A percentile compares a stretch with the other conserved stretches of the same genome.
Conservation (phyloP, 1,140 invertebrate species). For the Bombyx mori region DNA sequence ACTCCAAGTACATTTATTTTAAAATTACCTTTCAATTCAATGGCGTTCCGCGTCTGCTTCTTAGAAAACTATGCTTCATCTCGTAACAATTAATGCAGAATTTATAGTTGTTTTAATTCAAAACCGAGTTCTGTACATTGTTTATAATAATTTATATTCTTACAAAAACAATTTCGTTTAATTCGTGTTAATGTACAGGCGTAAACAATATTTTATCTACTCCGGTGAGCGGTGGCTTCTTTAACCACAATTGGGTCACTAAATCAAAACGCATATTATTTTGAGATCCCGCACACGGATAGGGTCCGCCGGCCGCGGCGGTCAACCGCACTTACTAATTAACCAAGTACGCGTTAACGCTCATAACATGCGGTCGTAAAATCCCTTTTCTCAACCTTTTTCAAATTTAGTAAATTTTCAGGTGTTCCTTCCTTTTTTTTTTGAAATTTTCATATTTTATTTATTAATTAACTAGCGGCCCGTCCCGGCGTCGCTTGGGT, state of each 20-base stretch:
- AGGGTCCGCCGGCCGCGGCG: slow-evolving; percentile 41
- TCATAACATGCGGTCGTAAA: slow-evolving; percentile 60
- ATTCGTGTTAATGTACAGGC: background rate
- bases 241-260: slow-evolving; percentile 48
- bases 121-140: background rate
- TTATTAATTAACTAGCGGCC: too few relatives aligned
- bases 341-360: slow-evolving; percentile 67
- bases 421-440: too few relatives aligned
- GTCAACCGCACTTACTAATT: slow-evolving; percentile 67
- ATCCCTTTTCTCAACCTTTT: slow-evolving; percentile 35
- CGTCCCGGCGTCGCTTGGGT: too few relatives aligned
- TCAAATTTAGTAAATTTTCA: slow-evolving; percentile 11
- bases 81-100: slow-evolving; percentile 3
- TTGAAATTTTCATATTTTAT: too few relatives aligned
- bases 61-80: background rate
- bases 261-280: slow-evolving; percentile 49
- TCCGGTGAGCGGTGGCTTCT: background rate
- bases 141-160: slow-evolving; percentile 4
- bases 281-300: slow-evolving; percentile 34
- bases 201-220: background rate
- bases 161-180: background rate
- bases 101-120: slow-evolving; percentile 3
- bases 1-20: too few relatives aligned
- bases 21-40: too few relatives aligned
- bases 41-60: background rate